These are phyloP conservation scores for Cotesia chilonis DNA, from an alignment of 1,140 invertebrate genomes.

Conservation along the genomic window DNA sequence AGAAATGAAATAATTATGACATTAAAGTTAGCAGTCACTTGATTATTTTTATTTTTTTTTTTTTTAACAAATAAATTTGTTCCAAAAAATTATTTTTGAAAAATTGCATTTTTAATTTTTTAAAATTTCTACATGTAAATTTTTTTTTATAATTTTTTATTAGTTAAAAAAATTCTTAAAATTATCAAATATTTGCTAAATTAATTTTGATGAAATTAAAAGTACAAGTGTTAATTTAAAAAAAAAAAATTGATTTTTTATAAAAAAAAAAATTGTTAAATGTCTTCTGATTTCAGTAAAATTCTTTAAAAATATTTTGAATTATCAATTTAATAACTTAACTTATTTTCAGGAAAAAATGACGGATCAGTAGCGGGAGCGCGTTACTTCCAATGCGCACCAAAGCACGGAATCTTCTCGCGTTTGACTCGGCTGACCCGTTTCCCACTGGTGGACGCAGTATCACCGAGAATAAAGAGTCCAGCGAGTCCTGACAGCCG, in stretches of 20 bases:
- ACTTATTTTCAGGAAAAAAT: slow-evolving; percentile 82
- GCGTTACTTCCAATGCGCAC: slow-evolving; percentile 93
- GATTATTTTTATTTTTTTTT: too few relatives aligned
- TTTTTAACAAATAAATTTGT: too few relatives aligned
- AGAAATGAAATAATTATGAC: too few relatives aligned
- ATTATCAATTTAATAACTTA: slow-evolving; percentile 10
- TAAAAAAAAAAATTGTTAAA: neutral
- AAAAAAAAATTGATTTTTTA: neutral
- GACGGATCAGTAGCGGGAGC: slow-evolving; percentile 94
- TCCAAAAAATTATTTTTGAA: too few relatives aligned
- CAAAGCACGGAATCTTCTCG: slow-evolving; percentile 93
- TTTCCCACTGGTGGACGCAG: slow-evolving; percentile 67
- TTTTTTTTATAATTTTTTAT: too few relatives aligned
- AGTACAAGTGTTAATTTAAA: neutral
- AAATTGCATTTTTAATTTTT: too few relatives aligned
- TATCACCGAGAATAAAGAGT: slow-evolving; percentile 57
- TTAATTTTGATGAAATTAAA: too few relatives aligned
- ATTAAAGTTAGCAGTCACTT: too few relatives aligned
- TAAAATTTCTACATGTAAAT: too few relatives aligned
- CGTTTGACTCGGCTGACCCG: slow-evolving; percentile 86
- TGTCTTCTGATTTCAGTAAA: neutral
- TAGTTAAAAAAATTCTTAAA: too few relatives aligned
- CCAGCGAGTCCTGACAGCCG: slow-evolving; percentile 58
- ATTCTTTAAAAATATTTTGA: neutral
- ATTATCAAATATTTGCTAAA: too few relatives aligned